phyloP scores from a whole-genome alignment of 2,113 vertebrate species.

The Toxostoma redivivum region DNA sequence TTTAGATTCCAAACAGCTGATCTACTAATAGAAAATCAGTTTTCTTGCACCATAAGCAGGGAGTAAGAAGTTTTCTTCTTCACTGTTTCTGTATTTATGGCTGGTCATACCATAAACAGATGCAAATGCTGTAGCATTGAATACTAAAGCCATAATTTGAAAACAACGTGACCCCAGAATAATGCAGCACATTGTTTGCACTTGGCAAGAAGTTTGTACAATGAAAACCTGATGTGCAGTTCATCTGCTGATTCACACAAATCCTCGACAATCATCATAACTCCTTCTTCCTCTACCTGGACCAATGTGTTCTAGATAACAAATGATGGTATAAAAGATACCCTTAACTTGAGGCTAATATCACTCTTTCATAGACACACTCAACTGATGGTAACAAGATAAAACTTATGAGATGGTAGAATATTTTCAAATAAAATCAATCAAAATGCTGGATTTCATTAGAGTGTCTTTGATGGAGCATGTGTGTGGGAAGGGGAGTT shows the following conservation, averaged over 20 bases:
- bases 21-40: not conserved
- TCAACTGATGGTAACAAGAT: not conserved
- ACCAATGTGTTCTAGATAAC: not conserved
- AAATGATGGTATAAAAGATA: not conserved
- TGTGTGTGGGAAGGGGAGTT: fast-evolving
- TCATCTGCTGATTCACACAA: not conserved
- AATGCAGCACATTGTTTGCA: fast-evolving
- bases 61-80: not conserved
- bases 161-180: not conserved
- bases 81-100: not conserved
- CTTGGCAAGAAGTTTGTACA: not conserved
- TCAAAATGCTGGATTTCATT: not conserved
- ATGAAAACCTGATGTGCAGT: fast-evolving
- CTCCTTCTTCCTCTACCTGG: fast-evolving
- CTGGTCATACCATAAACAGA: not conserved
- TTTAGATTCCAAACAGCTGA: not conserved
- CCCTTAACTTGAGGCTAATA: not conserved
- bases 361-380: not conserved
- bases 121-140: not conserved
- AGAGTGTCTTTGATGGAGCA: not conserved
- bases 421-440: not conserved
- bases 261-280: not conserved
- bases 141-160: not conserved
- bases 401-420: not conserved
- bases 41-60: not conserved